Base-by-base conservation (phyloP, 1,140 invertebrate species). In the Platyscapa corneri region DNA sequence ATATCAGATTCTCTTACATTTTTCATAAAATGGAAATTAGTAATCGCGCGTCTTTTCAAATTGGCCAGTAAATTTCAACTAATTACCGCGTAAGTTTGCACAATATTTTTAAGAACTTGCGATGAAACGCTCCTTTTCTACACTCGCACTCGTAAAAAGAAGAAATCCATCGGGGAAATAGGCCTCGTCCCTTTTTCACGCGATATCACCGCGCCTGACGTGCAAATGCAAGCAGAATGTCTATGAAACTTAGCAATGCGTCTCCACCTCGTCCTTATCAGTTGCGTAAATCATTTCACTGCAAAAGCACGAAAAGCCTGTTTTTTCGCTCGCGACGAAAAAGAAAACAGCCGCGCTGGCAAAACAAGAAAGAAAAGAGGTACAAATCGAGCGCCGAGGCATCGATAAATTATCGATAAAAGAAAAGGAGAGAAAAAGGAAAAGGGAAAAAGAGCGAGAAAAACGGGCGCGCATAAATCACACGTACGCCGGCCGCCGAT, bases 401-500 rank as follows among this genome's bases (percentile, higher is more conserved):
- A 56, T 65, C 39, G 78, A 64, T 81, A 81, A 39, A 81, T 67
- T 39, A 53, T n/a, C 46, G 42, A 81, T 56, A 82, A 37, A 27
- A 32, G 34, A 67, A 80, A 30, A 65, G 42, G n/a, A n/a, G n/a
- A n/a, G n/a, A n/a, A n/a, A n/a, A n/a, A n/a, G n/a, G n/a, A n/a
- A n/a, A n/a, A n/a, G n/a, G n/a, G n/a, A 34, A 37, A 12, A 46
- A 23, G n/a, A 27, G 27, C 16, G 77, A 64, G 1, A 82, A 42
- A 34, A 39, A 53, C 30, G 53, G 49, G 27, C 30, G 34, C 30
- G 39, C 70, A 49, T 76, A 70, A 81, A 81, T 81, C 65, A 81
- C 27, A n/a, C 46, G 67, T 42, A 46, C 75, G 42, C 42, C 5
- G 42, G 76, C 30, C 23, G 42, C 30, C 77, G 77, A 79, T 37